Base-by-base conservation (phyloP, 2,797 vertebrate species). In the Miichthys miiuy region DNA sequence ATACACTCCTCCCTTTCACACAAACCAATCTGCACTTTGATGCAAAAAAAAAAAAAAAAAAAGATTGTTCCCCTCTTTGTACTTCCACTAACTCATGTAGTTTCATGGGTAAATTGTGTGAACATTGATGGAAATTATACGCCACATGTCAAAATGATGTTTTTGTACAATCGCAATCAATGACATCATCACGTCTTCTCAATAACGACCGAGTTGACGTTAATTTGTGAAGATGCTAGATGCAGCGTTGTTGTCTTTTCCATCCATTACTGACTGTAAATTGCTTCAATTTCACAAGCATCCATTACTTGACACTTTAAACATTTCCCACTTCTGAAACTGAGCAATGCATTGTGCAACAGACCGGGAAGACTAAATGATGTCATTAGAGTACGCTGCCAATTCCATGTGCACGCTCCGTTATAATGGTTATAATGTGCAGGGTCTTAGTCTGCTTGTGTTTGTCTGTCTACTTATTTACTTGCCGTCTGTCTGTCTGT, bases 11-110 rank as follows among this genome's bases (percentile, higher is more conserved):
- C 83, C 70, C 70, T 71, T 67, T 44, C 65, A 73, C 30, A 57
- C 56, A 70, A 82, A 84, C 78, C 69, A 83, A 80, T 88, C 60
- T 77, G 68, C 42, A 68, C 81, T 90, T 84, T 88, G 76, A 87
- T 82, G 84, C 68, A 61, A 58, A 80, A 74, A 63, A 56, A 38
- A 34, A 63, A 56, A 38, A 34, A 51, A 60, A 61, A 58, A 34
- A 66, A 70, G 44, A 68, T 44, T 3, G 56, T 51, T 71, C 18
- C 60, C 48, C 21, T 68, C 69, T 74, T 74, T 78, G 48, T 80
- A 75, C 81, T 78, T 82, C 62, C 63, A 81, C 68, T 54, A 20
- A 34, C 76, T 79, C 64, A 3, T 64, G 58, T 61, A 46, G 70
- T 68, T 80, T 82, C 58, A 85, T 75, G 61, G 68, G 11, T 63